A percentile compares a stretch with the other conserved stretches of the same genome.
phyloP scores from a whole-genome alignment of 2,797 vertebrate species.

The Tragopan temminckii region DNA sequence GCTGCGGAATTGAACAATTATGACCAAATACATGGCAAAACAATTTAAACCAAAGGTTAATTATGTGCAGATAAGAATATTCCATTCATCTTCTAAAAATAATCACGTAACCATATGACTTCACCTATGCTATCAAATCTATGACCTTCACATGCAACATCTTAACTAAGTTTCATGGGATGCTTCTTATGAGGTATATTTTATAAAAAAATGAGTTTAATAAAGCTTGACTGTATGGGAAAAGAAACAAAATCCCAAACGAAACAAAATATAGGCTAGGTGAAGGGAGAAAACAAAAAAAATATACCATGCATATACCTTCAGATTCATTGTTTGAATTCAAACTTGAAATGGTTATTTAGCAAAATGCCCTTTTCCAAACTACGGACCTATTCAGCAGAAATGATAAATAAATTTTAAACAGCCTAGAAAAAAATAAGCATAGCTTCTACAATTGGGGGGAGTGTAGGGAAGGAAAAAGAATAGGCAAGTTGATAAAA shows the following conservation, averaged over 20 bases:
- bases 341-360: conserved; percentile 65
- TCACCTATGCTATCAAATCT: conserved; percentile 9
- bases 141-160: conserved; percentile 56
- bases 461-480: background rate
- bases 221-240: conserved; percentile 12
- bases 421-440: background rate
- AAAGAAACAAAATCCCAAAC: conserved; percentile 31
- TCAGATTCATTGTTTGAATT: conserved; percentile 70
- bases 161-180: conserved; percentile 38
- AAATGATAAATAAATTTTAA: conserved; percentile 55
- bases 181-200: conserved; percentile 3
- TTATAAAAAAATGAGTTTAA: background rate
- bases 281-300: conserved; percentile 14
- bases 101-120: conserved; percentile 4
- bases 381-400: conserved; percentile 82
- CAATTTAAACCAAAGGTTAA: background rate
- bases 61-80: background rate
- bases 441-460: background rate
- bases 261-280: background rate
- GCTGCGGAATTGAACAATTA: background rate
- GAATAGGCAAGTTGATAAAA: background rate
- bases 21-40: background rate
- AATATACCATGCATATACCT: conserved; percentile 69
- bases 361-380: conserved; percentile 72
- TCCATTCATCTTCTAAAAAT: background rate